These are phyloP conservation scores for Rostratula benghalensis DNA, from an alignment of 2,113 vertebrate species.

Conservation along the genomic window DNA sequence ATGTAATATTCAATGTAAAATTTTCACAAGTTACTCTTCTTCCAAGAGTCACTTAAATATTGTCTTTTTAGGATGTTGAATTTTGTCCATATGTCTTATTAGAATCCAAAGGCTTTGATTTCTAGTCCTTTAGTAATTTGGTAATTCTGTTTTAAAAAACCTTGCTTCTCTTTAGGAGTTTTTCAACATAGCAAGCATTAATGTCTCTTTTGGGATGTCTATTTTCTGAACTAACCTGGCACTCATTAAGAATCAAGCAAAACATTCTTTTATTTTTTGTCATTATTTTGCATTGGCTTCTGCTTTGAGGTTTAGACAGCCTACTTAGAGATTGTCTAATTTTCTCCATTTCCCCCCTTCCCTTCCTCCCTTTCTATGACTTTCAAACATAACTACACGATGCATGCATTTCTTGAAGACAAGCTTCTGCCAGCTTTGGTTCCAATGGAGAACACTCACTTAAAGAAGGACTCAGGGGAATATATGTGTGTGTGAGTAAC, in stretches of 20 bases:
- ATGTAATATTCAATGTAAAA: background rate
- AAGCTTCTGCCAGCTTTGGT: background rate
- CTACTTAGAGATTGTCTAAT: background rate
- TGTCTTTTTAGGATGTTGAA: background rate
- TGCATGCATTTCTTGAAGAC: background rate
- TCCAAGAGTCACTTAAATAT: background rate
- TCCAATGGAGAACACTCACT: background rate
- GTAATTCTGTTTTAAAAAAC: background rate
- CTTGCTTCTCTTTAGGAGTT: background rate
- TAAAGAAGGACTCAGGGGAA: background rate
- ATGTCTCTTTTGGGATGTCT: background rate
- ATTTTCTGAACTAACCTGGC: background rate
- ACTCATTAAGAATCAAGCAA: background rate
- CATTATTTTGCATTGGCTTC: background rate
- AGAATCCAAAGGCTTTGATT: background rate
- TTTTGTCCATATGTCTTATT: fast-evolving
- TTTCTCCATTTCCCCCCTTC: background rate
- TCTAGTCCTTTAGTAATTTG: background rate
- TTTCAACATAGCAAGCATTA: background rate
- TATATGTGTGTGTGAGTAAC: background rate
- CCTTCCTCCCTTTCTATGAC: background rate
- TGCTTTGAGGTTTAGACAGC: background rate
- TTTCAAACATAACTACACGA: background rate
- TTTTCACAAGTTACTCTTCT: background rate
- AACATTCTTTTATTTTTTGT: background rate